A percentile compares a stretch with the other conserved stretches of the same genome.
Conservation (phyloP, 2,888 invertebrate genomes). For the Tupiocoris notatus region DNA sequence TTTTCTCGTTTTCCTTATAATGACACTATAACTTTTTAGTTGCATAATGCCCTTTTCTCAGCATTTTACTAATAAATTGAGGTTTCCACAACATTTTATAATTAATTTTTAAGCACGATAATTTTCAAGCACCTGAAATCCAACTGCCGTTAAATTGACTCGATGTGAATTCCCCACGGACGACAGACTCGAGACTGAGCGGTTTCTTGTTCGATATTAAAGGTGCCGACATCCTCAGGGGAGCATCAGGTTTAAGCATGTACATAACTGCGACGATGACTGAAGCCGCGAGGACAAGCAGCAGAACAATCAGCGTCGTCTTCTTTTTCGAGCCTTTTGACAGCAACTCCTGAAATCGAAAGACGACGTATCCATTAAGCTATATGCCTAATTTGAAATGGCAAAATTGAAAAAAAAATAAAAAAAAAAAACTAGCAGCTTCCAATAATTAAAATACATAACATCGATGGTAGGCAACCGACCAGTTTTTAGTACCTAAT, state of each 20-base stretch:
- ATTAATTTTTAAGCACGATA: too few species aligned
- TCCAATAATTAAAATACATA: too few species aligned
- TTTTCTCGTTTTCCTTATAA: too few species aligned
- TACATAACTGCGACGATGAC: constrained; percentile 43
- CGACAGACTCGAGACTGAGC: constrained; percentile 68
- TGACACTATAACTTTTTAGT: too few species aligned
- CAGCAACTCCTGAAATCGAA: constrained; percentile 45
- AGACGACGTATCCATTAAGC: too few species aligned
- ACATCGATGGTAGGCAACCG: too few species aligned
- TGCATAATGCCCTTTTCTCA: too few species aligned
- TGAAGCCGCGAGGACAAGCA: constrained; percentile 40
- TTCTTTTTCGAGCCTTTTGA: constrained; percentile 45
- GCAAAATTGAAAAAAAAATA: constrained; percentile 15
- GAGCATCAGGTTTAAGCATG: constrained; percentile 37
- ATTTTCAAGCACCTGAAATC: constrained; percentile 76
- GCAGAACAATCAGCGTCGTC: constrained; percentile 42
- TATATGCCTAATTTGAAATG: too few species aligned
- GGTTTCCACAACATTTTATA: too few species aligned
- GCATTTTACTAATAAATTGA: too few species aligned
- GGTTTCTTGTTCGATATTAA: constrained; percentile 52
- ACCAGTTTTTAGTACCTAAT: too few species aligned
- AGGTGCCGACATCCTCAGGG: constrained; percentile 47
- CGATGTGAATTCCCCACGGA: constrained; percentile 65
- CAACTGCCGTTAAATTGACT: constrained; percentile 77
- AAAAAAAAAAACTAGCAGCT: background rate